A percentile compares a stretch with the other conserved stretches of the same genome.
Evolutionary conservation across 2,888 invertebrate species (phyloP).

Genomic region (Trissolcus japonicus): DNA sequence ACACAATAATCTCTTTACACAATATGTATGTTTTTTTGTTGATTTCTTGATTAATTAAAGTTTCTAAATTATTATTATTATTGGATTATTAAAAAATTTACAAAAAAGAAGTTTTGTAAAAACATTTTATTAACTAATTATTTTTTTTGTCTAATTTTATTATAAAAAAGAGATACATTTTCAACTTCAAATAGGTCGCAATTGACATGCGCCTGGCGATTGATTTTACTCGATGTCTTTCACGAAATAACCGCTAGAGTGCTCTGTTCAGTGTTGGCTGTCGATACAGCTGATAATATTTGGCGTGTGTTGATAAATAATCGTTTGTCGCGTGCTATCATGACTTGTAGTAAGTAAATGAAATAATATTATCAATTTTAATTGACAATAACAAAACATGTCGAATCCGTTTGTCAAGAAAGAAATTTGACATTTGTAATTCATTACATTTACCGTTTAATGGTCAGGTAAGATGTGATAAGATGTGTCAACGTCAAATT

Average conservation of each 20-base stretch:
- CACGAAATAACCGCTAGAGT: conserved; percentile 11
- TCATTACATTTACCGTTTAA: conserved; percentile 43
- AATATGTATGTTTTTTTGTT: too few species aligned
- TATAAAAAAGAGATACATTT: background rate
- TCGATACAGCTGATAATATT: conserved; percentile 48
- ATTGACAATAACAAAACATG: conserved; percentile 6
- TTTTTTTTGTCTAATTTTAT: background rate
- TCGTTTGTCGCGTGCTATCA: conserved; percentile 36
- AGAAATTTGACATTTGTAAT: background rate
- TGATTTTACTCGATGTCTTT: conserved; percentile 21
- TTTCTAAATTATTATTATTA: too few species aligned
- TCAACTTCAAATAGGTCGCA: background rate
- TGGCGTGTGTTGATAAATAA: conserved; percentile 46
- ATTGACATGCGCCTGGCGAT: conserved; percentile 28
- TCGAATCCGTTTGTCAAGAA: background rate
- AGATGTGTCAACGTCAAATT: conserved; percentile 14
- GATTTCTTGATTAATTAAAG: too few species aligned
- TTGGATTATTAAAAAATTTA: too few species aligned
- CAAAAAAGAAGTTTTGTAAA: too few species aligned
- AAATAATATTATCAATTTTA: conserved; percentile 12
- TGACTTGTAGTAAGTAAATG: conserved; percentile 46
- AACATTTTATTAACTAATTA: too few species aligned
- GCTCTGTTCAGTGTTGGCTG: conserved; percentile 35
- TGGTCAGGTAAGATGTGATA: conserved; percentile 18
- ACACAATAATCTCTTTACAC: too few species aligned